phyloP scores from a whole-genome alignment of 2,888 invertebrate species.

The Hermaeophaga mercurialis region DNA sequence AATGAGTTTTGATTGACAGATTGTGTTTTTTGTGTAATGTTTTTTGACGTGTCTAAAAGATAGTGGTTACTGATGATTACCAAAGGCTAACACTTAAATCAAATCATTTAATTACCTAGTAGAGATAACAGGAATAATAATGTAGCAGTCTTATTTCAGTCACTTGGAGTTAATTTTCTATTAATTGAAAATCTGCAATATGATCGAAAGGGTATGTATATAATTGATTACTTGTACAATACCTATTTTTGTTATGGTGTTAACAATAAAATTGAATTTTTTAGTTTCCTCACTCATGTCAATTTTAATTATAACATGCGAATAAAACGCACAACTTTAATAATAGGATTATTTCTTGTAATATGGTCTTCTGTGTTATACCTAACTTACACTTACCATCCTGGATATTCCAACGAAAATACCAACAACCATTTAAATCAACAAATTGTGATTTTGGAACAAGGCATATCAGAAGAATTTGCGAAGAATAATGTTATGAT shows the following conservation, averaged over 20 bases:
- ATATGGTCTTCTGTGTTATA: constrained; percentile 63
- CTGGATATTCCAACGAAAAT: constrained; percentile 52
- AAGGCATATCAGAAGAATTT: constrained; percentile 57
- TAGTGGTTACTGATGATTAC: neutral
- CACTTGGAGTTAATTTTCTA: constrained; percentile 2
- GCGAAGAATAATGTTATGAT: constrained; percentile 58
- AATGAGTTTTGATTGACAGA: too few relatives aligned
- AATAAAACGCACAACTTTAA: constrained; percentile 55
- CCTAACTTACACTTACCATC: constrained; percentile 60
- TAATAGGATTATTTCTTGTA: constrained; percentile 55
- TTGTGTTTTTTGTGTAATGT: too few relatives aligned
- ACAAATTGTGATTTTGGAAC: constrained; percentile 56
- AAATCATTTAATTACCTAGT: neutral
- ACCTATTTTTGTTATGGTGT: neutral
- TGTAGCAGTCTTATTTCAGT: constrained; percentile 5
- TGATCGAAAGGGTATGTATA: constrained; percentile 9
- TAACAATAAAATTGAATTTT: constrained; percentile 16
- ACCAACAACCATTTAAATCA: constrained; percentile 42
- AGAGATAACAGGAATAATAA: constrained; percentile 10
- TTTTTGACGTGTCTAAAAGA: constrained; percentile 15
- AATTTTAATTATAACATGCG: constrained; percentile 39
- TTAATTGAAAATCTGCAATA: constrained; percentile 1
- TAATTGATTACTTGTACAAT: neutral
- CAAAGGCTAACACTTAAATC: too few relatives aligned
- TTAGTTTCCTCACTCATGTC: constrained; percentile 26